These are phyloP conservation scores for Sebastes oblongus DNA, from an alignment of 2,797 vertebrate genomes.

Conservation along the genomic window DNA sequence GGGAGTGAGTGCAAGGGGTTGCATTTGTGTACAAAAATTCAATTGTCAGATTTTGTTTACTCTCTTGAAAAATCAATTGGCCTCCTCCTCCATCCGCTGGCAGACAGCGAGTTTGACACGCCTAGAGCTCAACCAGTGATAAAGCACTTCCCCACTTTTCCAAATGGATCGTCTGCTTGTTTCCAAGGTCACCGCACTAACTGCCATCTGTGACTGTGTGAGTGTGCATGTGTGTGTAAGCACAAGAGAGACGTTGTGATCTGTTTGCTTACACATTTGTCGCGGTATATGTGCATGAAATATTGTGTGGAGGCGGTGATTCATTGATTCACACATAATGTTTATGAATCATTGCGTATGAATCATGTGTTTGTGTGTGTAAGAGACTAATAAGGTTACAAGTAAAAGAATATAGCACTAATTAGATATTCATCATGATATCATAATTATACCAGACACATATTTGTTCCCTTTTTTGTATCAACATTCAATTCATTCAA, in stretches of 20 bases:
- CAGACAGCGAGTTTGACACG: conserved; percentile 51
- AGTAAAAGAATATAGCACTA: not conserved
- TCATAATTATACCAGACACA: not conserved
- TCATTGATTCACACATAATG: not conserved
- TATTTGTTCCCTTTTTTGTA: not conserved
- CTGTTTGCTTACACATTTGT: not conserved
- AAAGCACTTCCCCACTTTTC: conserved; percentile 66
- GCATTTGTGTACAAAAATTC: conserved; percentile 43
- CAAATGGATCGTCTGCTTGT: conserved; percentile 58
- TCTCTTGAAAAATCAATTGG: conserved; percentile 72
- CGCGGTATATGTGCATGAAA: not conserved
- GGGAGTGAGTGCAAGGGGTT: conserved; percentile 11
- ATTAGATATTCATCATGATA: not conserved
- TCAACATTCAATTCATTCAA: not conserved
- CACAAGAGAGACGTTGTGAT: not conserved
- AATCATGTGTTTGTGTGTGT: not conserved
- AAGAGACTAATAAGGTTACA: not conserved
- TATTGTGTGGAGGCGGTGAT: not conserved
- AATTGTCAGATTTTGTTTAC: conserved; percentile 59
- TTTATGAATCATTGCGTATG: conserved; percentile 7
- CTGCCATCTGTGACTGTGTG: conserved; percentile 47
- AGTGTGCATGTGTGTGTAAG: conserved; percentile 1
- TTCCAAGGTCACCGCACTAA: conserved; percentile 69
- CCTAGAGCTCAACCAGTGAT: conserved; percentile 59
- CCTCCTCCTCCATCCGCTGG: conserved; percentile 42